phyloP scores from a whole-genome alignment of 2,888 invertebrate species.

The Himalopsyche kuldschensis region DNA sequence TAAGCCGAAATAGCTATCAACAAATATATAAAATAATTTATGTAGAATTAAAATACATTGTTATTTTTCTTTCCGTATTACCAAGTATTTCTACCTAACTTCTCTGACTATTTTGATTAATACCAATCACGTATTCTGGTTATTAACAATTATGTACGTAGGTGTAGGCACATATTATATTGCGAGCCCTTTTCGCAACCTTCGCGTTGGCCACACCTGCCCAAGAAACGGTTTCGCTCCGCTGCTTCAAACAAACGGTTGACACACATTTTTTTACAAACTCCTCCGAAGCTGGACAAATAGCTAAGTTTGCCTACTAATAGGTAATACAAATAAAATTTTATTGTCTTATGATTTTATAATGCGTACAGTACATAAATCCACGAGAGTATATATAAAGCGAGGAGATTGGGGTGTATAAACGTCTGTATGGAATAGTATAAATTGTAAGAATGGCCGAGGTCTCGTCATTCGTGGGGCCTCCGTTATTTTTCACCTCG shows the following conservation, averaged over 20 bases:
- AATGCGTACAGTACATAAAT: constrained; percentile 35
- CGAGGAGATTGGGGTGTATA: constrained; percentile 35
- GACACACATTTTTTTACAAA: constrained; percentile 10
- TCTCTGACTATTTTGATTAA: too few relatives aligned
- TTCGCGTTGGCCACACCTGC: neutral
- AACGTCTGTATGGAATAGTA: constrained; percentile 34
- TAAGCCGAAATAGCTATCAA: too few relatives aligned
- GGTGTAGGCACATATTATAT: neutral
- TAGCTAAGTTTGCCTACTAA: constrained; percentile 34
- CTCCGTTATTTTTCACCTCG: constrained; percentile 11
- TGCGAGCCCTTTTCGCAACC: neutral
- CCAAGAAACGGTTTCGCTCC: neutral
- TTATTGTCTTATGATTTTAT: constrained; percentile 40
- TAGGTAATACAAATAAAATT: constrained; percentile 39
- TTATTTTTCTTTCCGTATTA: too few relatives aligned
- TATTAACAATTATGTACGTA: too few relatives aligned
- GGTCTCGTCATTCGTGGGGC: neutral
- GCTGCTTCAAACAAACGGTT: constrained; percentile 3
- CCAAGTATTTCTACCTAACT: too few relatives aligned
- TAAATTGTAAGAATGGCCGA: constrained; percentile 19
- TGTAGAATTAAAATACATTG: too few relatives aligned
- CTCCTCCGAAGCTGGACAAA: constrained; percentile 26
- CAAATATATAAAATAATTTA: too few relatives aligned
- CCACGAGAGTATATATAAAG: constrained; percentile 25
- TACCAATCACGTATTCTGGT: too few relatives aligned